Base-by-base conservation (phyloP, 2,797 vertebrate genomes). In the Lagodon rhomboides region DNA sequence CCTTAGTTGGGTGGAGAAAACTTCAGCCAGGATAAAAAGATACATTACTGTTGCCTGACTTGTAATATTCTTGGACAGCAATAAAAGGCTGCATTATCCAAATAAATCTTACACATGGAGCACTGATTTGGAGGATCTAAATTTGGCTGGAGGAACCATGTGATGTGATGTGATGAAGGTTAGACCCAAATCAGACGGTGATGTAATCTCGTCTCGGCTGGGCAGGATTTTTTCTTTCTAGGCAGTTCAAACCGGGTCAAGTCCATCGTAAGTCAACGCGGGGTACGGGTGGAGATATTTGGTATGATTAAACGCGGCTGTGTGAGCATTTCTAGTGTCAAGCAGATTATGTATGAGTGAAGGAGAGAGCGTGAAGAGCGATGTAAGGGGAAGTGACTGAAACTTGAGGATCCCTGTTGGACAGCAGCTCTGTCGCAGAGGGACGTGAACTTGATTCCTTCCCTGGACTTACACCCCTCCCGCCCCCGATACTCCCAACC, bases 381-480 rank as follows among this genome's bases (percentile, higher is more conserved):
- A 80, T 64, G 77, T 82, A 73, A 73, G 66, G 63, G 77, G 84
- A 86, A 87, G 87, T 49, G 77, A 73, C 61, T 79, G 86, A 87
- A 91, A 91, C 75, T 17, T 62, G 86, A 89, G 75, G 80, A 87
- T 85, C 80, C 84, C 82, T 80, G 59, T 83, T 85, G 89, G 75
- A 87, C 50, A 30, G 73, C 69, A 66, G 78, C 83, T 88, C 47
- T 0, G 68, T 62, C 49, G 55, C 68, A 51, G 56, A 73, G 72
- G 83, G 83, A 79, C 7, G 16, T 64, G 79, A 89, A 91, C 79
- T 65, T 73, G 80, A 91, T 70, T 83, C 78, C 75, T 59, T 30
- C 51, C 50, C 61, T 69, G 44, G 54, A 67, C 50, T 49, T 47
- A 44, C 38, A 0, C 20, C 30, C 41, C 30, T 34, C 30, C 30